phyloP scores from a whole-genome alignment of 2,113 vertebrate species.

The Aegotheles bennettii region DNA sequence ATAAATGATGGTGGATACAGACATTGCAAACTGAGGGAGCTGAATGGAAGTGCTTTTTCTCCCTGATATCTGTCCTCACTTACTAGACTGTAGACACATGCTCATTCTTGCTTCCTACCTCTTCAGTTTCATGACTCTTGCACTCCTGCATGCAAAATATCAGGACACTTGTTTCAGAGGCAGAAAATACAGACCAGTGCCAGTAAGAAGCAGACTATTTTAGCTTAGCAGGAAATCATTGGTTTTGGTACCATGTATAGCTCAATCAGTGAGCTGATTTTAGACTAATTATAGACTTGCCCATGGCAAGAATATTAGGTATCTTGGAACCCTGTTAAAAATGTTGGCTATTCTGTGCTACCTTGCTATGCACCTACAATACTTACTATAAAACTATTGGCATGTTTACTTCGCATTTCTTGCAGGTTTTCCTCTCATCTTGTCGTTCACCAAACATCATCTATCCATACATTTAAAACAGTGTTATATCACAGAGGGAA shows the following conservation, averaged over 20 bases:
- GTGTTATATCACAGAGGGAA: not conserved
- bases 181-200: not conserved
- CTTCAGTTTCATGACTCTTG: not conserved
- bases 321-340: not conserved
- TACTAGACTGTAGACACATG: not conserved
- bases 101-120: not conserved
- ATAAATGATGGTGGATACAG: not conserved
- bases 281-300: not conserved
- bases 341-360: not conserved
- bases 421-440: not conserved
- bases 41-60: not conserved
- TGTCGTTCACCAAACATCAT: not conserved
- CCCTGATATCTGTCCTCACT: not conserved
- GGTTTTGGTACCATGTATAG: not conserved
- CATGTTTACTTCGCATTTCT: not conserved
- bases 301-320: not conserved
- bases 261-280: not conserved
- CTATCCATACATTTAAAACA: not conserved
- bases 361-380: not conserved
- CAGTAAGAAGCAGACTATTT: conserved; percentile 1
- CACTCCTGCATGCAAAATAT: not conserved
- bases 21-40: not conserved
- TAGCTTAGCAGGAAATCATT: not conserved
- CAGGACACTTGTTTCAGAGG: not conserved
- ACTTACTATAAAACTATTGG: not conserved